Base-by-base conservation (phyloP, 2,888 invertebrate genomes). In the Leucania comma region DNA sequence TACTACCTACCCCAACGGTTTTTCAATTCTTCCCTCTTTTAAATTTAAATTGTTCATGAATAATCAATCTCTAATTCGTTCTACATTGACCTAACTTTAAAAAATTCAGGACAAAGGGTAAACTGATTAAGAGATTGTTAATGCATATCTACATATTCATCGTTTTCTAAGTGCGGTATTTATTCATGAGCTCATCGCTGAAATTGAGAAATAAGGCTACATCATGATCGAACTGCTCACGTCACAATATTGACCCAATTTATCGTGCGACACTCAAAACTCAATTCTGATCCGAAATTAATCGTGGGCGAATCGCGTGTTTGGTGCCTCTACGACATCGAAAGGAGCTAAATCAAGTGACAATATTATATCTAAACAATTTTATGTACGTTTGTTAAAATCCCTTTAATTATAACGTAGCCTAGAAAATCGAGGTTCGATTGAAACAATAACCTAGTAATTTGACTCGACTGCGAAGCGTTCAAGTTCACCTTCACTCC, bases 1-100 rank as follows among this genome's bases (percentile, higher is more conserved):
- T 53, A 54, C 60, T 69, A 65, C 60, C 72, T 63, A 72, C 60
- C 75, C 64, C 58, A 76, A 76, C 64, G 71, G 71, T 71, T 72
- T 50, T 72, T 78, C 59, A 65, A 66, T 72, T 78, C 71, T 51
- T 83, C 78, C 75, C 82, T 85, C 78, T 84, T 87, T 85, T 80
- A 86, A 85, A 86, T 86, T 81, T 87, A 80, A 86, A 88, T 84
- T 75, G 82, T 83, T 88, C 89, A 90, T 90, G 86, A 90, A 90
- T 89, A 90, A 88, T 86, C 83, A 88, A 87, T 87, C 83, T 82
- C 78, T 72, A 72, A 77, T 84, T 83, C 78, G 81, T 76, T 84
- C 63, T 78, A 82, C 82, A 75, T 79, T 78, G 75, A 74, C 83
- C 77, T 84, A 72, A 72, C 67, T 75, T 81, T 84, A 38, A 82